Evolutionary conservation across 2,888 invertebrate genomes (phyloP).

Genomic region (Drosophila nr. perissopoda): DNA sequence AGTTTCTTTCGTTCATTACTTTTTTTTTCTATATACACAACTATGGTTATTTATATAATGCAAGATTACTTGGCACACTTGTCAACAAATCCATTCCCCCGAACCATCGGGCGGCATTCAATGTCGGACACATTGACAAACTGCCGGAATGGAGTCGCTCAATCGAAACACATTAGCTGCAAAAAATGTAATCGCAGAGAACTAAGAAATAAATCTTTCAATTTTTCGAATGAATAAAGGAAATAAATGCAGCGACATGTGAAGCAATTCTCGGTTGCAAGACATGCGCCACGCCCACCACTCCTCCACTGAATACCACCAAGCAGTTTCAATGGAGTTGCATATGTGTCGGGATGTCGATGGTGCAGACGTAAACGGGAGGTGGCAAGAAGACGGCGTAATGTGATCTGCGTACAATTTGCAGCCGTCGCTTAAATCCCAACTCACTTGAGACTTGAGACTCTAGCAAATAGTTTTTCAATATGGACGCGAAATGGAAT

Average conservation of each 20-base stretch:
- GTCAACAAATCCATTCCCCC: conserved; percentile 47
- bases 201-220: conserved; percentile 84
- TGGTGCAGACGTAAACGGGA: not conserved
- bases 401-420: conserved; percentile 81
- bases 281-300: conserved; percentile 19
- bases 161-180: conserved; percentile 76
- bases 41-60: conserved; percentile 38
- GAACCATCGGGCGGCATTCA: conserved; percentile 39
- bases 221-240: conserved; percentile 80
- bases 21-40: not conserved
- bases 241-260: conserved; percentile 74
- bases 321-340: conserved; percentile 30
- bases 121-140: conserved; percentile 74
- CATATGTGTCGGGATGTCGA: conserved; percentile 50
- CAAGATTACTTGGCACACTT: conserved; percentile 63
- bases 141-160: conserved; percentile 65
- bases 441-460: conserved; percentile 77
- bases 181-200: conserved; percentile 70
- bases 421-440: conserved; percentile 73
- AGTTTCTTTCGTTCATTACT: not conserved
- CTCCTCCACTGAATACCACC: conserved; percentile 7
- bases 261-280: conserved; percentile 68
- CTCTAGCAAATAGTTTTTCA: conserved; percentile 76
- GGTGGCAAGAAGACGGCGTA: conserved; percentile 36
- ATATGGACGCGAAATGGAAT: conserved; percentile 63